Evolutionary conservation across 2,888 invertebrate genomes (phyloP), one percentile per base, ranked within the genome.

Genomic region (Ptilodon capucinus): DNA sequence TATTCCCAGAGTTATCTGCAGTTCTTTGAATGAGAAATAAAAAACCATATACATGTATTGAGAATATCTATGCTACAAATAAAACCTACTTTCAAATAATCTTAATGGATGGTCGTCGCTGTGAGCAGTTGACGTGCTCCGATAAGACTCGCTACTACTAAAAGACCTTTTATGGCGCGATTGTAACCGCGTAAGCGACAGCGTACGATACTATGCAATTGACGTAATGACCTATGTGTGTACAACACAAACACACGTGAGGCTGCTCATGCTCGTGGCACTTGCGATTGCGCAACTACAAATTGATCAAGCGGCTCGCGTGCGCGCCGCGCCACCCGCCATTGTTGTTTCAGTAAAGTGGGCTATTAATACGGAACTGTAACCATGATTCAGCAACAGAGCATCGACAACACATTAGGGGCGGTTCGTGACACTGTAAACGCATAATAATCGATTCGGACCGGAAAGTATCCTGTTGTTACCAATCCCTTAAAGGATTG

Each of bases 331-430:
- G 41, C 53, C 48, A 35, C 47, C 48, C 63, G 59, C 71, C 70
- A 71, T 73, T 76, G 74, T 78, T 74, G 60, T 60, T 62, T 60
- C 48, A 60, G 53, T 46, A 70, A 73, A 76, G 73, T 79, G 76
- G 76, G 73, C 44, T 63, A 75, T 65, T 71, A 66, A 68, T 67
- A 68, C 63, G 64, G 52, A 63, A 67, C 65, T 59, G 50, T 58
- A 51, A 61, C 53, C 60, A 66, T 78, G 79, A 78, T 71, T 80
- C 75, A 79, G 76, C 80, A 75, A 63, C 63, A 57, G 57, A 54
- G 51, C 57, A 57, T 49, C 46, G 44, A 57, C 60, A 67, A 77
- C 76, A 78, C 64, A 76, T 64, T 64, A 73, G 57, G 66, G 79
- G 76, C 75, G 76, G 76, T 59, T 59, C 66, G 62, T 68, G 71